Base-by-base conservation (phyloP, 2,888 invertebrate genomes). In the Drosophila formosana region DNA sequence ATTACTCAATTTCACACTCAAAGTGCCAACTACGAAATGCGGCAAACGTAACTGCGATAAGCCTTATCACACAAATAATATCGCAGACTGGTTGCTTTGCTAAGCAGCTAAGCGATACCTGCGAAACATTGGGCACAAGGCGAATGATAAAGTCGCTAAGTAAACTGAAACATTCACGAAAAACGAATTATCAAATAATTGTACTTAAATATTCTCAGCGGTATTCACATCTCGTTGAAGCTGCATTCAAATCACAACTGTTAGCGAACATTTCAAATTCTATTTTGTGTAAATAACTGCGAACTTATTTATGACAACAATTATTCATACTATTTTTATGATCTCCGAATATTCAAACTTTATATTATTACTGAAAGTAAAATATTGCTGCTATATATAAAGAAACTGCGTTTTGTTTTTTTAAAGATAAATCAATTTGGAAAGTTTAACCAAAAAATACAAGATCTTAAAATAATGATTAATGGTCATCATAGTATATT, bases 61-160 rank as follows among this genome's bases (percentile, higher is more conserved):
- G 58, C 13, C 30, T 58, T 75, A 77, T 75, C 75, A 72, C 45
- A 45, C 46, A 9, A 39, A 23, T 39, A 13, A 55, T 64, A 64
- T 66, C 53, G 43, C 32, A 0, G 2, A 23, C 62, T 56, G 72
- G 62, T 72, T 72, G 62, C 32, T 28, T 62, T 51, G 30, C 43
- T 28, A 45, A 39, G 30, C 47, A 57, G 1, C 23, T 46, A 39
- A 11, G 47, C 60, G 34, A 52, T 66, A 39, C 55, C n/a, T 47
- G 34, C 0, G 13, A 34, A 13, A 58, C 72, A 76, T 75, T 66
- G 72, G 60, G 75, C 45, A 8, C 71, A 70, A 75, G 75, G 75
- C 53, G 34, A 69, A 37, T 46, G 55, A 45, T 55, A 56, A 60
- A 52, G 34, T 32, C 3, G 11, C 9, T 25, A 3, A 26, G 50